Evolutionary conservation across 1,140 invertebrate genomes (phyloP), one percentile per base, ranked within the genome.

Genomic region (Panagrolaimus sp.): DNA sequence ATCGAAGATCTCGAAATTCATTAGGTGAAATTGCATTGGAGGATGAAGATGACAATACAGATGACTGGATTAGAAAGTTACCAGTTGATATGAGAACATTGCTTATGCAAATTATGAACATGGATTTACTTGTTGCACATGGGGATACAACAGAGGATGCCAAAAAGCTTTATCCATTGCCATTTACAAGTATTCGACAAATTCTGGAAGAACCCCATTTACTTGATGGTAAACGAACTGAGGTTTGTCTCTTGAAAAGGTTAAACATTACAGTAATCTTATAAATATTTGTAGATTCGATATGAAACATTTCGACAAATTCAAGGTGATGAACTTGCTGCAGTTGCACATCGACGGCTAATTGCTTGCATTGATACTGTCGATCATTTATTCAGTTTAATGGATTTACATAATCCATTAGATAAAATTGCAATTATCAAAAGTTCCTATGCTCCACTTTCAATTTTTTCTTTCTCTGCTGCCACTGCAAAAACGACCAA

Each of bases 351-450:
- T 68, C 68, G 79, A 2, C 43, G 82, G 38, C 45, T 82, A 7
- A 76, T 82, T 65, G 82, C 82, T n/a, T 71, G 72, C 12, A 80
- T 82, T n/a, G 80, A 82, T 65, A 80, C 71, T 65, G 81, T 83
- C 15, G 80, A 82, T 65, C 82, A 83, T 68, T 66, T 82, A 26
- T 83, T 80, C 63, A 73, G 69, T 17, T 55, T 82, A 21, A 83
- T 82, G 76, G 80, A 82, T 71, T 45, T 82, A 14, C 80, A 83
- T 58, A 73, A 73, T 63, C 70, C 75, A 43, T 46, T 72, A 43
- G 80, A 82, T 62, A 81, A 83, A 69, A 79, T 83, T 5, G 70
- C 74, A 4, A 47, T 82, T 2, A 75, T 83, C 1, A 82, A 82
- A 66, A 63, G 66, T 43, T 75, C 70, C 17, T 82, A 77, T 71